These are phyloP conservation scores for Calephelis virginiensis DNA, from an alignment of 1,140 invertebrate species.

Conservation along the genomic window DNA sequence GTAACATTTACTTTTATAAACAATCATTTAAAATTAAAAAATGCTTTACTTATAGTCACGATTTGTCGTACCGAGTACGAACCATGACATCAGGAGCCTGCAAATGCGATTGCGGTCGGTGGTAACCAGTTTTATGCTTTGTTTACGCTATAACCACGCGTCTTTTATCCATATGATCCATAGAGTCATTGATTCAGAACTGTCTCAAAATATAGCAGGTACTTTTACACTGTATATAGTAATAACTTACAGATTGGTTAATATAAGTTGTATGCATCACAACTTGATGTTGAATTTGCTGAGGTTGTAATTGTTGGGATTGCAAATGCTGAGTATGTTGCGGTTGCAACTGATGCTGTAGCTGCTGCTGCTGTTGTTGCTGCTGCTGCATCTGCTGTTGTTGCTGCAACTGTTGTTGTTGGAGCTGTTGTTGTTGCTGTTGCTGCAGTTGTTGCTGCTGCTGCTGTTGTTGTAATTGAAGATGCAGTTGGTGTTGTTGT, in stretches of 20 bases:
- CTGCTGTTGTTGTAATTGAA: conserved; percentile 41
- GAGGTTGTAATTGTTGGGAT: conserved; percentile 51
- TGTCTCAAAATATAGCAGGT: background rate
- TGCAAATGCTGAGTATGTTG: conserved; percentile 49
- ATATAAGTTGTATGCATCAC: conserved; percentile 71
- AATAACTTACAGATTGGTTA: conserved; percentile 57
- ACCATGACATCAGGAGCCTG: no score
- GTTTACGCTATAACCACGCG: no score
- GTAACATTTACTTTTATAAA: no score
- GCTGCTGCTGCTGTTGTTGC: conserved; percentile 60
- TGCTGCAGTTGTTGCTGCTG: conserved; percentile 42
- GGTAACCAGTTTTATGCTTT: no score
- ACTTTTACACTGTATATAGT: background rate
- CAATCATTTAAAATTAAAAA: no score
- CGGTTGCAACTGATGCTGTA: conserved; percentile 53
- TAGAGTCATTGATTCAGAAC: no score
- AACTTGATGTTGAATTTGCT: conserved; percentile 65
- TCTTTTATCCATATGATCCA: no score
- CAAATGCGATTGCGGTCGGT: no score
- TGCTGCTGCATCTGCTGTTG: conserved; percentile 51
- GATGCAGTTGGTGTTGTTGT: conserved; percentile 38
- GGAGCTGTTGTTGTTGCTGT: conserved; percentile 43
- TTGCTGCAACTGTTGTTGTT: conserved; percentile 47
- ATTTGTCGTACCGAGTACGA: no score
- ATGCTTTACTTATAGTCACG: no score